Evolutionary conservation across 2,888 invertebrate genomes (phyloP).

Genomic region (Rhamnusium bicolor): DNA sequence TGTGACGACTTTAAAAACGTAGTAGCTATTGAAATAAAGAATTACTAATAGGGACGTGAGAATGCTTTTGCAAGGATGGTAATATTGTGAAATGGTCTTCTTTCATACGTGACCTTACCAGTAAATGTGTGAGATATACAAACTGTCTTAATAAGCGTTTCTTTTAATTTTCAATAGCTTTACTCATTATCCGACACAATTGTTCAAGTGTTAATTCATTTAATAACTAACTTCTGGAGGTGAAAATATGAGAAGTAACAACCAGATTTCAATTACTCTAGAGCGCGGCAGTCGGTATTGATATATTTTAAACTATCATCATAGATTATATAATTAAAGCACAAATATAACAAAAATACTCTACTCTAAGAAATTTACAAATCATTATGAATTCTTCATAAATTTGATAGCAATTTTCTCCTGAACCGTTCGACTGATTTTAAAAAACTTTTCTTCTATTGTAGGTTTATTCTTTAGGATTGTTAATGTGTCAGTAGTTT

Average conservation of each 20-base stretch:
- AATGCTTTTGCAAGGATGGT: slow-evolving; percentile 21
- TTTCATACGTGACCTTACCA: slow-evolving; percentile 24
- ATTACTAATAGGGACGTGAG: slow-evolving; percentile 25
- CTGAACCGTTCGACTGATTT: too few species aligned
- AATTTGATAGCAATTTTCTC: too few species aligned
- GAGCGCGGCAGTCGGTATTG: too few species aligned
- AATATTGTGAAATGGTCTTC: slow-evolving; percentile 19
- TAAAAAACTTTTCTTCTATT: too few species aligned
- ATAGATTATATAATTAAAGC: too few species aligned
- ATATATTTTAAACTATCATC: too few species aligned
- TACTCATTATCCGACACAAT: not conserved
- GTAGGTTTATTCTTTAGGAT: too few species aligned
- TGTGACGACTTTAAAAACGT: not conserved
- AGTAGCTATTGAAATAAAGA: not conserved
- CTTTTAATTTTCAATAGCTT: not conserved
- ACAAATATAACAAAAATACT: too few species aligned
- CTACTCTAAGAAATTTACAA: too few species aligned
- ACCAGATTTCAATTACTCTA: not conserved
- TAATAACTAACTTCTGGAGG: not conserved
- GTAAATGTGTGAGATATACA: slow-evolving; percentile 14
- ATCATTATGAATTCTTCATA: too few species aligned
- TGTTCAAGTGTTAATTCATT: not conserved
- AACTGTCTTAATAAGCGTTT: slow-evolving; percentile 7
- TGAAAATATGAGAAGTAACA: not conserved
- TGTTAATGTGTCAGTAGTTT: too few species aligned